These are phyloP conservation scores for Temnothorax longispinosus DNA, from an alignment of 1,140 invertebrate species.

Conservation along the genomic window DNA sequence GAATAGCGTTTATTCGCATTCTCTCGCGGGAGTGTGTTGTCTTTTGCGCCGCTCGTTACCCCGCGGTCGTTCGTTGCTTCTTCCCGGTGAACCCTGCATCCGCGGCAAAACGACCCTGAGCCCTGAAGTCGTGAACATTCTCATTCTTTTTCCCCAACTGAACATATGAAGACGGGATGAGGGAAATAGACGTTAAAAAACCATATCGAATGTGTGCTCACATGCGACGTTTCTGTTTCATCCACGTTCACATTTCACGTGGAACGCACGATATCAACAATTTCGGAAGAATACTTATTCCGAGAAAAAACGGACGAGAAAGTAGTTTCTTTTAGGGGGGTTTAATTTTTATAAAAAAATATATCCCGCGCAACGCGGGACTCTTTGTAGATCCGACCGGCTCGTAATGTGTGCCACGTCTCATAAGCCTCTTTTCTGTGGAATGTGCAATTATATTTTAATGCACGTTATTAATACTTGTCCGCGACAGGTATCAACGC, in stretches of 20 bases:
- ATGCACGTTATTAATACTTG: constrained; percentile 67
- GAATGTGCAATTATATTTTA: constrained; percentile 73
- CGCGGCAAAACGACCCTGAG: not conserved
- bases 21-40: constrained; percentile 69
- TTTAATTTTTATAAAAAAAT: constrained; percentile 72
- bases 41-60: constrained; percentile 57
- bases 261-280: too few relatives aligned
- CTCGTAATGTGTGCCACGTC: constrained; percentile 61
- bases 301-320: constrained; percentile 33
- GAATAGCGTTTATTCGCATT: constrained; percentile 72
- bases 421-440: constrained; percentile 66
- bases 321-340: constrained; percentile 64
- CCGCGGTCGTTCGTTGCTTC: constrained; percentile 42
- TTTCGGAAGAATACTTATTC: constrained; percentile 39
- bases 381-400: constrained; percentile 65
- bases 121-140: not conserved
- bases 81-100: constrained; percentile 23
- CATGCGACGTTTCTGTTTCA: not conserved
- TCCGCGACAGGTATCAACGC: constrained; percentile 30
- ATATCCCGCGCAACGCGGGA: constrained; percentile 17
- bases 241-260: not conserved
- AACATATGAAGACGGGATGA: not conserved
- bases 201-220: not conserved
- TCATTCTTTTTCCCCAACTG: not conserved
- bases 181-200: not conserved